Conservation (phyloP, 2,888 invertebrate genomes). For the Drosophila neoperkinsi region DNA sequence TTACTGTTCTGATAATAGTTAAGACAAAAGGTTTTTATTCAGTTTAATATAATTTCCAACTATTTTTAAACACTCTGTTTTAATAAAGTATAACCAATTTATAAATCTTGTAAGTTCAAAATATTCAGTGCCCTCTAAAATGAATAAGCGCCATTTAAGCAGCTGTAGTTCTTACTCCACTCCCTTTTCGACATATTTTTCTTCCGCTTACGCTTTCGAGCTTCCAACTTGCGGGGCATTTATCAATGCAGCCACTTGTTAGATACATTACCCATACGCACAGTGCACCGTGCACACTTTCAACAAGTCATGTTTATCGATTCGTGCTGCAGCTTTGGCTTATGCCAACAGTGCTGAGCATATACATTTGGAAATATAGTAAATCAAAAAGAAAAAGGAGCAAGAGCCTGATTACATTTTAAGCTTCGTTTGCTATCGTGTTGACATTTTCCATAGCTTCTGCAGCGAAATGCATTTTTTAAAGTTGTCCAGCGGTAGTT, state of each 20-base stretch:
- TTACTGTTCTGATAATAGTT: background rate
- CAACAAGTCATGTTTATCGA: slow-evolving; percentile 62
- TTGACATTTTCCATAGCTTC: slow-evolving; percentile 54
- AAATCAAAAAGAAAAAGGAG: slow-evolving; percentile 23
- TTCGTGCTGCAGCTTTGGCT: slow-evolving; percentile 38
- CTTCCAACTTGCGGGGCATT: slow-evolving; percentile 29
- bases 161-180: slow-evolving; percentile 14
- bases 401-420: slow-evolving; percentile 55
- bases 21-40: background rate
- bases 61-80: background rate
- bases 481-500: slow-evolving; percentile 47
- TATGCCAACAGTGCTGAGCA: slow-evolving; percentile 42
- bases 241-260: slow-evolving; percentile 56
- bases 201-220: background rate
- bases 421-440: slow-evolving; percentile 41
- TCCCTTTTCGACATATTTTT: background rate
- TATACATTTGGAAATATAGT: slow-evolving; percentile 43
- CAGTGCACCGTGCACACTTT: slow-evolving; percentile 38
- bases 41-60: background rate
- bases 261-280: slow-evolving; percentile 68
- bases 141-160: background rate
- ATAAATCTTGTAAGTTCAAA: background rate
- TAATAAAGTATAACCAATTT: background rate
- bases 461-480: slow-evolving; percentile 38
- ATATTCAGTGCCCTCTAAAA: background rate